These are phyloP conservation scores for Lepidonotus clava DNA, from an alignment of 2,888 invertebrate genomes.

Conservation along the genomic window DNA sequence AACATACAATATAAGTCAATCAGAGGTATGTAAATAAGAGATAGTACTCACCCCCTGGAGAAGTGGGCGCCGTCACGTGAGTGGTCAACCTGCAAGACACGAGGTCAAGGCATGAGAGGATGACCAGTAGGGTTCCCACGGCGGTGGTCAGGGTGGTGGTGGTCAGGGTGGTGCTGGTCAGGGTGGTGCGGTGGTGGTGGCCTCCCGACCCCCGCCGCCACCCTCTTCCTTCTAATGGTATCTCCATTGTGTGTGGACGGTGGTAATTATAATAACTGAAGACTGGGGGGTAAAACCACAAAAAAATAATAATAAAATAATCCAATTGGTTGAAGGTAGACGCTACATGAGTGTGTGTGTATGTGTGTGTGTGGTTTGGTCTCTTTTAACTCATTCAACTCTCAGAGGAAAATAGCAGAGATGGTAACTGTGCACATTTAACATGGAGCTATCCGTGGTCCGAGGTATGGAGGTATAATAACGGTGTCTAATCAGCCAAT, in stretches of 20 bases:
- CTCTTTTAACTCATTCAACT: not conserved
- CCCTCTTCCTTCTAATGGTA: not conserved
- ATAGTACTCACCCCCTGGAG: slow-evolving; percentile 31
- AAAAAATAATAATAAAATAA: not conserved
- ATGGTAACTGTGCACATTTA: no score
- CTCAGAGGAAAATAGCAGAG: no score
- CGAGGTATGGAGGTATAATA: no score
- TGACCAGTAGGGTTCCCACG: not conserved
- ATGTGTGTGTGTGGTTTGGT: not conserved
- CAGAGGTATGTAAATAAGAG: not conserved
- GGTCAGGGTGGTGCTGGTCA: not conserved
- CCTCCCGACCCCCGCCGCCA: not conserved
- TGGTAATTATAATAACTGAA: slow-evolving; percentile 4
- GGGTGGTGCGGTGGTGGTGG: not conserved
- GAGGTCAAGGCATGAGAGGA: slow-evolving; percentile 12
- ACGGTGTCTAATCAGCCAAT: no score
- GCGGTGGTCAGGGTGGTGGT: not conserved
- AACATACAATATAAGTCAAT: no score
- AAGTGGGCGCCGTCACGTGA: slow-evolving; percentile 37
- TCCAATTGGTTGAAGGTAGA: not conserved
- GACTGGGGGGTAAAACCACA: not conserved
- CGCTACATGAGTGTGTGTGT: not conserved
- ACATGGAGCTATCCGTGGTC: no score
- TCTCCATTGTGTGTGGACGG: not conserved
- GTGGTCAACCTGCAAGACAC: slow-evolving; percentile 52